Percentiles rank a stretch among this genome's conserved stretches.
Conservation (phyloP, 2,888 invertebrate genomes). For the Chirona hameri region DNA sequence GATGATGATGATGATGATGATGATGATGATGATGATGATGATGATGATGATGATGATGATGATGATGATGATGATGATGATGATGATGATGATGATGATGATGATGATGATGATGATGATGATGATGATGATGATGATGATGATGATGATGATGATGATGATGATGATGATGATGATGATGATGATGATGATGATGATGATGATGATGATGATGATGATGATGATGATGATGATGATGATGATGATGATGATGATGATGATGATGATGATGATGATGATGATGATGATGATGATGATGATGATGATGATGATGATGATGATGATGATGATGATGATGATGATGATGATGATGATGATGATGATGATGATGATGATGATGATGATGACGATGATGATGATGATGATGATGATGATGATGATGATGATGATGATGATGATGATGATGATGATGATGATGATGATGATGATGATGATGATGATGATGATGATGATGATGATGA, state of each 20-base stretch:
- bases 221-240: conserved; percentile 11
- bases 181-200: conserved; percentile 22
- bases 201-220: conserved; percentile 22
- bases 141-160: conserved; percentile 22
- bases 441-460: conserved; percentile 4
- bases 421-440: conserved; percentile 8
- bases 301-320: neutral
- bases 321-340: neutral
- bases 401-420: conserved; percentile 22
- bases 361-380: conserved; percentile 22
- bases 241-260: conserved; percentile 13
- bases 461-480: conserved; percentile 22
- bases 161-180: conserved; percentile 22
- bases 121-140: conserved; percentile 22
- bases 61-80: conserved; percentile 22
- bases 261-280: neutral
- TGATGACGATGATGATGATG: conserved; percentile 22
- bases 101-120: conserved; percentile 22
- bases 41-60: neutral
- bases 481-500: conserved; percentile 6
- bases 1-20: neutral
- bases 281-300: neutral
- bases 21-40: neutral
- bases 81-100: conserved; percentile 22
- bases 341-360: conserved; percentile 3